Evolutionary conservation across 2,113 vertebrate species (phyloP), one percentile per base, ranked within the genome.

Genomic region (Taxidea taxus): DNA sequence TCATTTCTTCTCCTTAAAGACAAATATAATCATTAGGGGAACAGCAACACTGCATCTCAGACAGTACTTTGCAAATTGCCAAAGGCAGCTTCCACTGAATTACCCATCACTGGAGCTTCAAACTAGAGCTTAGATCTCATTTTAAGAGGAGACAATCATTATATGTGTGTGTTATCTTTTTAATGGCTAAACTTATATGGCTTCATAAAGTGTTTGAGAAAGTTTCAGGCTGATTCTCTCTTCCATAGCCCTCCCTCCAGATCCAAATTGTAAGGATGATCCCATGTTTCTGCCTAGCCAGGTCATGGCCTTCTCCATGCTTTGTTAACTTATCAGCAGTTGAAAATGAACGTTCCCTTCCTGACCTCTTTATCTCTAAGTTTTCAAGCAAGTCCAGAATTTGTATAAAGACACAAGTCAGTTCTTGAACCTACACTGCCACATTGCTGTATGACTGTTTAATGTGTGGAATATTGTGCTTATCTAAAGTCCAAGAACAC

Each of bases 1-100:
- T 96, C 78, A 91, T 88, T 95, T 94, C 51, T 97, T 94, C 77
- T 93, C 80, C 47, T 87, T 90, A 78, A 94, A 94, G 51, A 92
- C 58, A 92, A 97, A 93, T 81, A 70, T 47, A 90, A 47, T 42
- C 88, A 95, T 92, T 83, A 97, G 60, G 54, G 54, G 15, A 91
- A 85, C 15, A 81, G 34, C 21, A 82, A 39, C 3, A 6, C 37
- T 82, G 7, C 86, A 75, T 86, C 51, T 83, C 51, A 82, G 31
- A 42, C 18, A n/a, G 47, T 82, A 77, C 34, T 94, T 93, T 91
- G 11, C 56, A 94, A 77, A 74, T 87, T 96, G 70, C 66, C 21
- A 1, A 83, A 94, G 58, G n/a, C n/a, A 91, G 34, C 29, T 95
- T 90, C 13, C 13, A 25, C 27, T 83, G 27, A 95, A 51, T 88